These are phyloP conservation scores for Venustaconcha ellipsiformis DNA, from an alignment of 1,140 invertebrate genomes.

Conservation along the genomic window DNA sequence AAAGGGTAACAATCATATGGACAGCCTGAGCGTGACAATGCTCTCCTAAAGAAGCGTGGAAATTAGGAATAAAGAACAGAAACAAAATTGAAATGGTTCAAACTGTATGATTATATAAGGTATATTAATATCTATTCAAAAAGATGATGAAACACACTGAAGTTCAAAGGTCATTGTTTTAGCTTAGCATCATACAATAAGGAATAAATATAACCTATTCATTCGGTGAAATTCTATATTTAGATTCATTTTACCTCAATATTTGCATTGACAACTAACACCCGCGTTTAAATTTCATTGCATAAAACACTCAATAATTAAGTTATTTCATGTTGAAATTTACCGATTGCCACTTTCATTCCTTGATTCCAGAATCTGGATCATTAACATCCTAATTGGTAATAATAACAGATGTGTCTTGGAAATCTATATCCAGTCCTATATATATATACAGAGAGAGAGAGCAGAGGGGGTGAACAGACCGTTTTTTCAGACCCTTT, in stretches of 20 bases:
- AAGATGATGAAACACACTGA: not conserved
- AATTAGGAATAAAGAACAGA: too few species aligned
- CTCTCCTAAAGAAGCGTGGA: too few species aligned
- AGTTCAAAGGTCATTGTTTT: not conserved
- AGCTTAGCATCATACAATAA: not conserved
- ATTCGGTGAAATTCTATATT: not conserved
- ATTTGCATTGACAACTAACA: not conserved
- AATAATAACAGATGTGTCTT: not conserved
- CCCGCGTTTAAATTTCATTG: not conserved
- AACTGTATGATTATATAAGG: too few species aligned
- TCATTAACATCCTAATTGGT: constrained; percentile 2
- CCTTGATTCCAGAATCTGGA: constrained; percentile 6
- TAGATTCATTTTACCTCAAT: not conserved
- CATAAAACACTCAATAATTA: too few species aligned
- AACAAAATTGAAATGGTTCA: too few species aligned
- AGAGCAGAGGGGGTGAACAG: too few species aligned
- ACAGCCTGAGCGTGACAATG: too few species aligned
- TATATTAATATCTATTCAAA: too few species aligned
- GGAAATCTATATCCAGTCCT: too few species aligned
- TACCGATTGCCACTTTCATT: constrained; percentile 11
- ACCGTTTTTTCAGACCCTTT: too few species aligned
- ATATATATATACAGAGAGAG: too few species aligned
- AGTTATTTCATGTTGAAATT: not conserved
- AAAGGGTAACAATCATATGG: too few species aligned
- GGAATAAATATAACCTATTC: not conserved